These are phyloP conservation scores for Mesaphorura yosii DNA, from an alignment of 1,140 invertebrate genomes.

Conservation along the genomic window DNA sequence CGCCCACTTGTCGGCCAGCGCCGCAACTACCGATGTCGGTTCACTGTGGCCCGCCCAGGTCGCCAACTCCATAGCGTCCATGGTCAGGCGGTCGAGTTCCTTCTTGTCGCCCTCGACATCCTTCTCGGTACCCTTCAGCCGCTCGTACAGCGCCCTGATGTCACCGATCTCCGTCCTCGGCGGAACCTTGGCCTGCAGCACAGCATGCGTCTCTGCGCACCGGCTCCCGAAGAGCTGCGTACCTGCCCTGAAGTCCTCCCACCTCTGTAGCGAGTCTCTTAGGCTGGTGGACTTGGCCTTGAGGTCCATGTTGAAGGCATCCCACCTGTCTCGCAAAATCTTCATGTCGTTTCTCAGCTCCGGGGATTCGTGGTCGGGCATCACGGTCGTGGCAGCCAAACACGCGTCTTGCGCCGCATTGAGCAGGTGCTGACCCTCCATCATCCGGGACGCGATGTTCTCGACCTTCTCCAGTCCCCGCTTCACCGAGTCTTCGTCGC, in stretches of 20 bases:
- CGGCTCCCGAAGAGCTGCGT: constrained; percentile 56
- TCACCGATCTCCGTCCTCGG: constrained; percentile 70
- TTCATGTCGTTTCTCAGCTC: constrained; percentile 64
- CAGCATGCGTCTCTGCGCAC: constrained; percentile 53
- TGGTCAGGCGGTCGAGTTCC: constrained; percentile 32
- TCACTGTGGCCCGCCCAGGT: constrained; percentile 28
- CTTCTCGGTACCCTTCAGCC: constrained; percentile 36
- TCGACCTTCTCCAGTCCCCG: constrained; percentile 33
- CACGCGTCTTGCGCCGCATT: constrained; percentile 63
- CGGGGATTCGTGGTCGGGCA: too few species aligned
- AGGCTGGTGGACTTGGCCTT: constrained; percentile 63
- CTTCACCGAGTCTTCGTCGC: constrained; percentile 61
- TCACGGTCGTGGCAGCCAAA: too few species aligned
- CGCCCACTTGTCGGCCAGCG: constrained; percentile 19
- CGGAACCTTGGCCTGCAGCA: constrained; percentile 49
- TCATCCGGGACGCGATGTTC: constrained; percentile 57
- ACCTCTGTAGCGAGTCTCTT: constrained; percentile 59
- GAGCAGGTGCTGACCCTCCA: constrained; percentile 74
- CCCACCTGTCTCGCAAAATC: constrained; percentile 63
- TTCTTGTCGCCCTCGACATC: constrained; percentile 34
- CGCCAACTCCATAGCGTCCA: constrained; percentile 34
- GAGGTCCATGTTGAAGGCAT: constrained; percentile 65
- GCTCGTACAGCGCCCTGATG: constrained; percentile 78
- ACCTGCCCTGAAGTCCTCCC: constrained; percentile 67
- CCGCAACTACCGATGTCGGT: constrained; percentile 2